These are phyloP conservation scores for Drosophila putrida DNA, from an alignment of 2,888 invertebrate genomes.

Conservation along the genomic window DNA sequence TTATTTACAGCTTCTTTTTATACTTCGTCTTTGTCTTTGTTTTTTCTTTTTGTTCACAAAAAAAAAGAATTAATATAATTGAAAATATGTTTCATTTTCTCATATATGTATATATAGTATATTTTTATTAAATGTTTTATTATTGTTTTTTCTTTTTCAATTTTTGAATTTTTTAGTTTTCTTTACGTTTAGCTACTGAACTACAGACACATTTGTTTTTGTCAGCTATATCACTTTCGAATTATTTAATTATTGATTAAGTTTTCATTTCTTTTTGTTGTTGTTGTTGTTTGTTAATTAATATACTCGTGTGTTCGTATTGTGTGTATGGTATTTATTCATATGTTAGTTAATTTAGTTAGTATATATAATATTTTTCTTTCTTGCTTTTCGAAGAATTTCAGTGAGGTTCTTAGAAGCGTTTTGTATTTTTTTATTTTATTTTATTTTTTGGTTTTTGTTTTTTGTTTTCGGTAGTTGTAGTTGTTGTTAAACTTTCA, in stretches of 20 bases:
- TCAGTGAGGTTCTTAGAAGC: slow-evolving; percentile 83
- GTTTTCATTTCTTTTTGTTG: slow-evolving; percentile 46
- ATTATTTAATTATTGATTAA: slow-evolving; percentile 78
- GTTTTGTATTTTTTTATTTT: slow-evolving; percentile 49
- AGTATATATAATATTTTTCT: slow-evolving; percentile 45
- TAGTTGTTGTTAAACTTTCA: slow-evolving; percentile 41
- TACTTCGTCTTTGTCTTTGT: slow-evolving; percentile 19
- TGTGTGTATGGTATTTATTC: slow-evolving; percentile 42
- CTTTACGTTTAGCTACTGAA: slow-evolving; percentile 65
- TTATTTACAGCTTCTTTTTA: slow-evolving; percentile 56
- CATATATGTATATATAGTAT: slow-evolving; percentile 30
- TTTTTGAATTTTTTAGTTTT: slow-evolving; percentile 29
- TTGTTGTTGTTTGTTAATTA: slow-evolving; percentile 30
- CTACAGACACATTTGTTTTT: slow-evolving; percentile 79
- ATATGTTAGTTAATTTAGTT: slow-evolving; percentile 46
- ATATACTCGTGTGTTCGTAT: slow-evolving; percentile 40
- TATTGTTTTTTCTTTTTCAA: slow-evolving; percentile 22
- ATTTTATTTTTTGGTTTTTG: slow-evolving; percentile 18
- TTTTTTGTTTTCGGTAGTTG: slow-evolving; percentile 16
- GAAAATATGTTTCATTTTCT: slow-evolving; percentile 16
- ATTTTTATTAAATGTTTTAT: slow-evolving; percentile 28
- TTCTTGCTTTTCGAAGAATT: slow-evolving; percentile 79
- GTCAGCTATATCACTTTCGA: slow-evolving; percentile 80
- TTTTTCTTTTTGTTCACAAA: slow-evolving; percentile 13
- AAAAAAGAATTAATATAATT: slow-evolving; percentile 37